These are phyloP conservation scores for Drosophila mettleri DNA, from an alignment of 2,888 invertebrate species.

Conservation along the genomic window DNA sequence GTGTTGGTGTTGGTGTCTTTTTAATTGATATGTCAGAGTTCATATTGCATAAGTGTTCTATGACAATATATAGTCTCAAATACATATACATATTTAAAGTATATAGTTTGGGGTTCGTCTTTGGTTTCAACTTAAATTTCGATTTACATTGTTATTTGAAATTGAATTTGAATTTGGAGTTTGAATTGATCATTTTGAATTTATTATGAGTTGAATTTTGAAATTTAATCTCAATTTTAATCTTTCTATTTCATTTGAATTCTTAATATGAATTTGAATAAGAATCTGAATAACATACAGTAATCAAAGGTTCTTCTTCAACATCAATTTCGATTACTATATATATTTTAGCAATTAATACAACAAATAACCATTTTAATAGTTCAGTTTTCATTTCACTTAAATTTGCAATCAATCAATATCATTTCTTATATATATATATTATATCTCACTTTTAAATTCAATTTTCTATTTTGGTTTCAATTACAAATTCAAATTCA, in stretches of 20 bases:
- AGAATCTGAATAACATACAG: too few species aligned
- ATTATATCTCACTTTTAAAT: not conserved
- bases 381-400: too few species aligned
- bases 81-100: constrained; percentile 75
- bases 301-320: too few species aligned
- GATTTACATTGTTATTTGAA: not conserved
- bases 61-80: constrained; percentile 78
- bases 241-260: too few species aligned
- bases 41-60: constrained; percentile 59
- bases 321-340: too few species aligned
- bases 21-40: constrained; percentile 79
- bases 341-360: too few species aligned
- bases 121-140: constrained; percentile 27
- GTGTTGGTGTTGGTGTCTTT: constrained; percentile 60
- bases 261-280: not conserved
- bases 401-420: too few species aligned
- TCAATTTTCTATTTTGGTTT: not conserved
- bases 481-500: not conserved
- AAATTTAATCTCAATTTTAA: too few species aligned
- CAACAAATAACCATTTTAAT: too few species aligned
- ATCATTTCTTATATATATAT: too few species aligned
- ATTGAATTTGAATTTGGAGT: not conserved
- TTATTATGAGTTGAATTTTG: not conserved
- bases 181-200: not conserved
- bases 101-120: constrained; percentile 55